These are phyloP conservation scores for Candidula unifasciata DNA, from an alignment of 2,888 invertebrate genomes.

Conservation along the genomic window DNA sequence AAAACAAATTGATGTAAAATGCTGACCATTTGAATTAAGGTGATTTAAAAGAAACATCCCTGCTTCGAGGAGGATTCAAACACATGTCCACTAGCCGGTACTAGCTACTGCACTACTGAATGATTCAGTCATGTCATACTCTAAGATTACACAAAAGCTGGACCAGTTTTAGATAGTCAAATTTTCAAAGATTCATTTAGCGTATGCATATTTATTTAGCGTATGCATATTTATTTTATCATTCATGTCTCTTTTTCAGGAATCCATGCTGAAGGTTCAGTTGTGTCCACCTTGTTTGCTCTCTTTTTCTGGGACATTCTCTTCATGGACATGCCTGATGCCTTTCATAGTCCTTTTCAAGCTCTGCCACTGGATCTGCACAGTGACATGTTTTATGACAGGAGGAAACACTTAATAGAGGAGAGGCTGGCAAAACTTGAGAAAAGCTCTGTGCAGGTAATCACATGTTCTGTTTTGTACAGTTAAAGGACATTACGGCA, in stretches of 20 bases:
- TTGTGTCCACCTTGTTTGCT: constrained; percentile 83
- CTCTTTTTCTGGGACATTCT: constrained; percentile 90
- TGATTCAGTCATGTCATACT: too few species aligned
- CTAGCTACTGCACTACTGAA: too few species aligned
- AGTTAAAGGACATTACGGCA: too few species aligned
- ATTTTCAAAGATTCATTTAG: too few species aligned
- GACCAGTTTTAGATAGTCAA: too few species aligned
- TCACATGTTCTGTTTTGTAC: neutral
- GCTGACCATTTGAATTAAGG: too few species aligned
- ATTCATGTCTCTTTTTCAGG: constrained; percentile 76
- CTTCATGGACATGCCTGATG: constrained; percentile 82
- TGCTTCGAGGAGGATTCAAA: too few species aligned
- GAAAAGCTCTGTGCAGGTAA: constrained; percentile 62
- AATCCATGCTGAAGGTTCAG: constrained; percentile 86
- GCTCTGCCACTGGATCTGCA: constrained; percentile 86
- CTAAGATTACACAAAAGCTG: too few species aligned
- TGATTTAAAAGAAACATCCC: too few species aligned
- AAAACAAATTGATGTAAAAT: too few species aligned
- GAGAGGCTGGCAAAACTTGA: constrained; percentile 78
- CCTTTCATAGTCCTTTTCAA: constrained; percentile 85
- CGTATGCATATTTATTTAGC: neutral
- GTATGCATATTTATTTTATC: neutral
- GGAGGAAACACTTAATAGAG: constrained; percentile 83
- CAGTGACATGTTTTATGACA: constrained; percentile 83
- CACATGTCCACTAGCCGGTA: too few species aligned